These are phyloP conservation scores for Doris montereyensis DNA, from an alignment of 2,888 invertebrate genomes.

Conservation along the genomic window DNA sequence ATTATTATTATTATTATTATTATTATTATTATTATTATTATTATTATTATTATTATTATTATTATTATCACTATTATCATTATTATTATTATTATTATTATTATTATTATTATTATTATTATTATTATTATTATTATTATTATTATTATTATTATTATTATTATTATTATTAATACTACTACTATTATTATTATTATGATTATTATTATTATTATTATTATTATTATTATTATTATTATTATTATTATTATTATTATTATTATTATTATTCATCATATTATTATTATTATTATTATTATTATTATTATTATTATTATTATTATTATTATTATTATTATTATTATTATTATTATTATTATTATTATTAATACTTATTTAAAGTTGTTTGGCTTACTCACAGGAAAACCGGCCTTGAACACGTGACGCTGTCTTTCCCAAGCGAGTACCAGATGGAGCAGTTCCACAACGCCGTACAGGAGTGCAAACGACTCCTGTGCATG, in stretches of 20 bases:
- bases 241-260: neutral
- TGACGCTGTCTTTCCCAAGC: neutral
- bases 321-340: too few relatives aligned
- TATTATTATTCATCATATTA: too few relatives aligned
- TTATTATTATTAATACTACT: neutral
- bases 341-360: too few relatives aligned
- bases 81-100: neutral
- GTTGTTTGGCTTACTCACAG: too few relatives aligned
- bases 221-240: neutral
- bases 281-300: too few relatives aligned
- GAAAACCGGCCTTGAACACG: too few relatives aligned
- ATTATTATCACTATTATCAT: neutral
- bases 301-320: too few relatives aligned
- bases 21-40: neutral
- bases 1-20: neutral
- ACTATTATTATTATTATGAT: too few relatives aligned
- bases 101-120: neutral
- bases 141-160: neutral
- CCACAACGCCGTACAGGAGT: neutral
- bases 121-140: neutral
- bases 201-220: neutral
- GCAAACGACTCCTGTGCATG: neutral
- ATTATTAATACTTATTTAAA: too few relatives aligned
- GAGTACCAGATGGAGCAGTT: neutral
- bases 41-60: neutral